Evolutionary conservation across 1,140 invertebrate genomes (phyloP), one percentile per base, ranked within the genome.

Genomic region (Rhagoletis zephyria): DNA sequence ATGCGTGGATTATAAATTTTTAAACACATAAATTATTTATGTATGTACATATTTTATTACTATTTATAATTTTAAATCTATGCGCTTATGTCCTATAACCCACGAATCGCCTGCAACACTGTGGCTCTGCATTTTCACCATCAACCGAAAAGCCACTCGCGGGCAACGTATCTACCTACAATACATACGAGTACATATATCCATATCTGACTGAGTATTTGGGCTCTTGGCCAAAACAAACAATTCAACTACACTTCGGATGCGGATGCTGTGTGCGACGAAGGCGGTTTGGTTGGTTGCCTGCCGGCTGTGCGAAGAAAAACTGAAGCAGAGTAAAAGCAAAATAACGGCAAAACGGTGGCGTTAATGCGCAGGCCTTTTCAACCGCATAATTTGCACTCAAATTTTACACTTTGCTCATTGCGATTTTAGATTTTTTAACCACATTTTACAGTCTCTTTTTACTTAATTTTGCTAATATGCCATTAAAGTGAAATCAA

Each of bases 141-240:
- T 16, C n/a, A 56, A 42, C 51, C 48, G 12, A 81, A 56, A 16
- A 56, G 48, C 48, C 3, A 81, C 9, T 63, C 61, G 2, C 6
- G 67, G 40, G 10, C 14, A 74, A 74, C 42, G 14, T 48, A 67
- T 30, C 65, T n/a, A n/a, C n/a, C n/a, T n/a, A n/a, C n/a, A n/a
- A n/a, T n/a, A 45, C 12, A 74, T 42, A 74, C 14, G 40, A 42
- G 67, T 14, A 70, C 14, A 1, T 74, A 48, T 5, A 1, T 56
- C 4, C 51, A 56, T 81, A 30, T 51, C 51, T 81, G 48, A 10
- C 48, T 81, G 19, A 16, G 19, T n/a, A 81, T 81, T 81, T 81
- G 74, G 74, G 74, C 74, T 56, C 5, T n/a, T 81, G 10, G 74
- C 48, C 74, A 81, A 30, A 81, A 81, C 74, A 81, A 51, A 19